Conservation (phyloP, 2,888 invertebrate species). For the Apotomis capreana region DNA sequence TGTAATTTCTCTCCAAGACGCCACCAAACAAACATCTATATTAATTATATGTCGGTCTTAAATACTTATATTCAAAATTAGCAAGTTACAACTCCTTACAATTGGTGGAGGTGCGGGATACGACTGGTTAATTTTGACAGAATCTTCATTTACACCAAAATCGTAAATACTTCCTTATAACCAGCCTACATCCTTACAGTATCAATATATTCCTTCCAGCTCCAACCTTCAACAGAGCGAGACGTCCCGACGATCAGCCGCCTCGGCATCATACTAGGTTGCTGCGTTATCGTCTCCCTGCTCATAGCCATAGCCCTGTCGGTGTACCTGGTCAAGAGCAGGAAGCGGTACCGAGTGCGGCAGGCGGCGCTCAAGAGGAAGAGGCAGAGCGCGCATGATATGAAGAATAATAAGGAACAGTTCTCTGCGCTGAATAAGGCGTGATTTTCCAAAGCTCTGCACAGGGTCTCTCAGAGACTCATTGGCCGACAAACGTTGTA, state of each 20-base stretch:
- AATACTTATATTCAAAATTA: no score
- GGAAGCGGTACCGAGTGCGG: constrained; percentile 61
- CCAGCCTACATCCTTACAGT: no score
- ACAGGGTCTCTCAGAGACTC: no score
- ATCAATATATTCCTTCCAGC: constrained; percentile 55
- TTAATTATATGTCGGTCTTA: no score
- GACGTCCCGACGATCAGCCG: constrained; percentile 50
- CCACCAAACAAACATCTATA: no score
- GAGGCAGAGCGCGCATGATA: constrained; percentile 66
- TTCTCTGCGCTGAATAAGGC: constrained; percentile 68
- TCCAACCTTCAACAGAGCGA: constrained; percentile 62
- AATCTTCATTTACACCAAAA: no score
- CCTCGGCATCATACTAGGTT: constrained; percentile 65
- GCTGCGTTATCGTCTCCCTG: constrained; percentile 62
- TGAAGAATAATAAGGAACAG: constrained; percentile 64
- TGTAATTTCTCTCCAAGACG: no score
- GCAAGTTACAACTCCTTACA: no score
- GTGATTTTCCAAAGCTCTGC: constrained; percentile 43
- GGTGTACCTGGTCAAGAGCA: constrained; percentile 67
- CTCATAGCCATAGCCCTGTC: constrained; percentile 65
- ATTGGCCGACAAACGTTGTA: no score
- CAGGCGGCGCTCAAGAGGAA: constrained; percentile 67
- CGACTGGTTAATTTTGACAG: no score
- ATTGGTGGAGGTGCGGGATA: no score
- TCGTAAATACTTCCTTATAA: no score